A percentile compares a stretch with the other conserved stretches of the same genome.
Conservation (phyloP, 2,888 invertebrate species). For the Colletes collaris region DNA sequence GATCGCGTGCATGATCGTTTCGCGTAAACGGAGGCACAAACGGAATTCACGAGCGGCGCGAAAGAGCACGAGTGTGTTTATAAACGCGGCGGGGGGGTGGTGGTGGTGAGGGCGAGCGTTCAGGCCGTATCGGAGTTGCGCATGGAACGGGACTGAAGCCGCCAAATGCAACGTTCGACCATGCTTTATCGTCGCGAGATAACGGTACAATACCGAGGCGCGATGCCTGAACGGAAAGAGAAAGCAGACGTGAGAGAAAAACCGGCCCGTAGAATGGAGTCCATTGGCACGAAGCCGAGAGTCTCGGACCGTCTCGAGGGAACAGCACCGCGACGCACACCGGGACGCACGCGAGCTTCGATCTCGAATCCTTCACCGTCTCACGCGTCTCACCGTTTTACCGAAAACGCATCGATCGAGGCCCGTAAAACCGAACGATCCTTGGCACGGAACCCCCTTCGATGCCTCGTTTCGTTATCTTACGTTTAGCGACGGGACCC, state of each 20-base stretch:
- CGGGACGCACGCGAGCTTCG: conserved; percentile 8
- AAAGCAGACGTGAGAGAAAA: conserved; percentile 33
- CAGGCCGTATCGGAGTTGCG: conserved; percentile 59
- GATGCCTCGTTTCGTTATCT: conserved; percentile 47
- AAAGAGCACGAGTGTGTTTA: neutral
- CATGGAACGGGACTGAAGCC: conserved; percentile 65
- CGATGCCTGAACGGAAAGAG: neutral
- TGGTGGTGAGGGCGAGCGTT: conserved; percentile 19
- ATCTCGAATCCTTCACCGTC: neutral
- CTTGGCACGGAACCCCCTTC: conserved; percentile 65
- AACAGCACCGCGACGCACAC: neutral
- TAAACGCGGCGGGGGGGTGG: neutral
- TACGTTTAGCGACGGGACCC: too few relatives aligned
- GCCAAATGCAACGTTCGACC: neutral
- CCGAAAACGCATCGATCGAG: conserved; percentile 53
- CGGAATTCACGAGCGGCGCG: neutral
- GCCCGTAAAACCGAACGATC: conserved; percentile 54
- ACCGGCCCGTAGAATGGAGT: conserved; percentile 63
- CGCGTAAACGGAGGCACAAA: neutral
- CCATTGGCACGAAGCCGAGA: conserved; percentile 67
- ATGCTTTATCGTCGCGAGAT: neutral
- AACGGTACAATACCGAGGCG: neutral
- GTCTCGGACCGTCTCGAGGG: conserved; percentile 37
- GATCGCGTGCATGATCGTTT: neutral
- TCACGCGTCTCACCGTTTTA: too few relatives aligned